Evolutionary conservation across 2,113 vertebrate genomes (phyloP).

Genomic region (Coptodon rendalli): DNA sequence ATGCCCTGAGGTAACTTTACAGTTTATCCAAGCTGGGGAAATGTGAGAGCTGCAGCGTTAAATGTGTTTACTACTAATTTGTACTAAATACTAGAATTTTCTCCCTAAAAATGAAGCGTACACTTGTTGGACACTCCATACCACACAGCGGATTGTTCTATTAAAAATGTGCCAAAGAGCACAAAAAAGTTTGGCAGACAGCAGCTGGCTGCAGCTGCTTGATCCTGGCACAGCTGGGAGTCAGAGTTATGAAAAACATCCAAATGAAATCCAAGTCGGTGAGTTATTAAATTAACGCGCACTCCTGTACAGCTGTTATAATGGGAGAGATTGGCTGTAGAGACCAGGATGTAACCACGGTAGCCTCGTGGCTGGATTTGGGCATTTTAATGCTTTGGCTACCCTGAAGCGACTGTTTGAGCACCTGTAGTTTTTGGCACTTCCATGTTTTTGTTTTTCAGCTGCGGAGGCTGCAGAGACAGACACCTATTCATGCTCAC

Average conservation of each 20-base stretch:
- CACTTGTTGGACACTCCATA: not conserved
- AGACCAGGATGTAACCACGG: not conserved
- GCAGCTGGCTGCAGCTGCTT: not conserved
- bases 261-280: not conserved
- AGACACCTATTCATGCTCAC: not conserved
- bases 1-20: not conserved
- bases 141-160: not conserved
- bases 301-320: not conserved
- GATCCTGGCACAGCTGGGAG: not conserved
- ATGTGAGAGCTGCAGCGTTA: not conserved
- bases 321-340: not conserved
- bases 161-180: not conserved
- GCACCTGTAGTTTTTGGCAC: not conserved
- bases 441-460: not conserved
- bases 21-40: not conserved
- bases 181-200: not conserved
- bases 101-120: not conserved
- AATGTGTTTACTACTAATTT: not conserved
- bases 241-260: not conserved
- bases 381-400: not conserved
- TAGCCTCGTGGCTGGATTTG: not conserved
- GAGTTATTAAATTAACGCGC: not conserved
- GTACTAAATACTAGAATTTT: not conserved
- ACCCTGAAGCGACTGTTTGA: not conserved
- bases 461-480: not conserved